Conservation (phyloP, 2,888 invertebrate species). For the Ophioninae sp. region DNA sequence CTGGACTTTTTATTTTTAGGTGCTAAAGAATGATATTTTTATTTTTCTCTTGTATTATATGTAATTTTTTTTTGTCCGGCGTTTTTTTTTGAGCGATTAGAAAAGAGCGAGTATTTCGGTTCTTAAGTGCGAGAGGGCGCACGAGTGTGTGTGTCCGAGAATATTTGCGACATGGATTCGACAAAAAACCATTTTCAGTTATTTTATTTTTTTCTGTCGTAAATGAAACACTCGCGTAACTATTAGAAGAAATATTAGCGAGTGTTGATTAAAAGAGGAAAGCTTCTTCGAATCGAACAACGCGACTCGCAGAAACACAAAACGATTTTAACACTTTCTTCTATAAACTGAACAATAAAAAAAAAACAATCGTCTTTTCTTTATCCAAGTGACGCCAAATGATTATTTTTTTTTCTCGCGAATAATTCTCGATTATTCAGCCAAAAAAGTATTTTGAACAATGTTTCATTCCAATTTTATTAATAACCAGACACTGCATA, state of each 20-base stretch:
- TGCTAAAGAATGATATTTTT: background rate
- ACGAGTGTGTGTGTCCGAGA: slow-evolving; percentile 19
- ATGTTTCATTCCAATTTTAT: background rate
- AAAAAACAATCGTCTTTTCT: background rate
- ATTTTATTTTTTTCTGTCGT: background rate
- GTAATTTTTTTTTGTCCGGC: slow-evolving; percentile 5
- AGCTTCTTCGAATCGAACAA: slow-evolving; percentile 7
- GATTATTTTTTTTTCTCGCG: too few species aligned
- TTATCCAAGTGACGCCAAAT: background rate
- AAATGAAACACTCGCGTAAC: slow-evolving; percentile 8
- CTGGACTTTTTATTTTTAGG: background rate
- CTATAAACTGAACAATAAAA: background rate
- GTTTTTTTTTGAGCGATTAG: slow-evolving; percentile 15
- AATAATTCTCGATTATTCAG: background rate
- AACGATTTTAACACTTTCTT: background rate
- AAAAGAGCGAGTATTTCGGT: slow-evolving; percentile 39
- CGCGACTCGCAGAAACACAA: background rate
- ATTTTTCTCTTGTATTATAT: background rate
- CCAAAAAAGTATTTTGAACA: slow-evolving; percentile 1
- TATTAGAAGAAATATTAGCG: slow-evolving; percentile 13
- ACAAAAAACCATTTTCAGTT: slow-evolving; percentile 42
- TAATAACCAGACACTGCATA: background rate
- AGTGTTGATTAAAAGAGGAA: background rate
- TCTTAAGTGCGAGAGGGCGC: background rate
- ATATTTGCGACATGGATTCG: slow-evolving; percentile 48